Evolutionary conservation across 2,888 invertebrate genomes (phyloP).

Genomic region (Oxytorus armatus): DNA sequence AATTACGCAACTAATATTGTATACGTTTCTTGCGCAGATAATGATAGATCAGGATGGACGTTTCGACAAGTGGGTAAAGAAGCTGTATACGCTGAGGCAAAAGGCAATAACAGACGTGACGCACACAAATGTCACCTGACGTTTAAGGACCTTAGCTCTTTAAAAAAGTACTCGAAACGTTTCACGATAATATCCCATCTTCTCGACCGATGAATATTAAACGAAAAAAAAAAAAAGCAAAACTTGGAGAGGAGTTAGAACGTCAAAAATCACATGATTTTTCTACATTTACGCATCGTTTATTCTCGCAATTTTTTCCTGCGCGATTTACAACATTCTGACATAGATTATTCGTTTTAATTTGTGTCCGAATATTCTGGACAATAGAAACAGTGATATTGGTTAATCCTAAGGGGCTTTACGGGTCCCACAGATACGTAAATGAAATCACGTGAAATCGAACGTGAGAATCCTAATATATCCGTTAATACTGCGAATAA

Average conservation of each 20-base stretch:
- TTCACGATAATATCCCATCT: not conserved
- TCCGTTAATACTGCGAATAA: constrained; percentile 27
- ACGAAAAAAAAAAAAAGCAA: not conserved
- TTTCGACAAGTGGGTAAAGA: constrained; percentile 91
- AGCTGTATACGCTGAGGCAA: constrained; percentile 88
- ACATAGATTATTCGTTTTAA: constrained; percentile 53
- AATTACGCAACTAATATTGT: too few species aligned
- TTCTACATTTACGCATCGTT: constrained; percentile 46
- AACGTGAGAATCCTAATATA: constrained; percentile 14
- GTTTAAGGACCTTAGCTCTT: constrained; percentile 35
- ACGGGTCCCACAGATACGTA: constrained; percentile 26
- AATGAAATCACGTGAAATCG: constrained; percentile 38
- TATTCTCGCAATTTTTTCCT: constrained; percentile 30
- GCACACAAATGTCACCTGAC: constrained; percentile 57
- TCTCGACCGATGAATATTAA: not conserved
- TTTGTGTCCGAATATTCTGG: constrained; percentile 49
- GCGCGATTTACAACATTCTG: constrained; percentile 50
- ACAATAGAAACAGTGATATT: constrained; percentile 50
- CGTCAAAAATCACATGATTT: too few species aligned
- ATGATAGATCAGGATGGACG: constrained; percentile 89
- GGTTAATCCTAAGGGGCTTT: constrained; percentile 40
- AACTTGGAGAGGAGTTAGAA: not conserved
- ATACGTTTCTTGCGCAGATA: constrained; percentile 86
- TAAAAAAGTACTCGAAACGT: not conserved
- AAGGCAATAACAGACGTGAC: constrained; percentile 86